Conservation (phyloP, 2,888 invertebrate species). For the Drosophila nr. perissopoda region DNA sequence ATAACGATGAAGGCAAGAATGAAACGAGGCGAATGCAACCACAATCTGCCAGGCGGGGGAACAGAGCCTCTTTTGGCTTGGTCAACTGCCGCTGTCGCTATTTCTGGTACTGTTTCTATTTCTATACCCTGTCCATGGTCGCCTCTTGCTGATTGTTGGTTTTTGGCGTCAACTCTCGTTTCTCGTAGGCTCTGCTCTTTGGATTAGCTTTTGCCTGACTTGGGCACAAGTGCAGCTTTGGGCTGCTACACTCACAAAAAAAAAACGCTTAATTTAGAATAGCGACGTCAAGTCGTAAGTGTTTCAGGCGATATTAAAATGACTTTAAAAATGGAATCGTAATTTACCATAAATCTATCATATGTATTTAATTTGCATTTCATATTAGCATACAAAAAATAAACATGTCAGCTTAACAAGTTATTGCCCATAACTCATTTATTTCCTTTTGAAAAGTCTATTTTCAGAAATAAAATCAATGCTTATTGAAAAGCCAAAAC, state of each 20-base stretch:
- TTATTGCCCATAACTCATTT: background rate
- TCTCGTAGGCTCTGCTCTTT: conserved; percentile 55
- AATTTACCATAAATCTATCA: background rate
- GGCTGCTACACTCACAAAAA: conserved; percentile 4
- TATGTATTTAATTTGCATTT: too few species aligned
- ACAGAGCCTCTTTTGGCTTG: conserved; percentile 52
- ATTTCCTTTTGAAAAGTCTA: background rate
- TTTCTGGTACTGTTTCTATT: conserved; percentile 13
- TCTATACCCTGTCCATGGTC: background rate
- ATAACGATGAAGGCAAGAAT: conserved; percentile 64
- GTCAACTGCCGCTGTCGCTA: conserved; percentile 42
- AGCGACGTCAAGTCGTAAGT: too few species aligned
- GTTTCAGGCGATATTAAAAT: too few species aligned
- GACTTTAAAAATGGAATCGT: background rate
- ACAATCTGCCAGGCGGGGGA: conserved; percentile 14
- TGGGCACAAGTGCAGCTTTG: conserved; percentile 70
- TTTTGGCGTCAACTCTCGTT: conserved; percentile 65
- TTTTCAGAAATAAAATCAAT: background rate
- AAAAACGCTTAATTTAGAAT: too few species aligned
- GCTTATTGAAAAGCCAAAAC: background rate
- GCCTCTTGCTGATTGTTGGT: conserved; percentile 60
- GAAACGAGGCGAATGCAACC: conserved; percentile 60
- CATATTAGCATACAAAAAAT: background rate
- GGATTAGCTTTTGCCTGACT: conserved; percentile 60
- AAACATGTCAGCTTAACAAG: background rate